Base-by-base conservation (phyloP, 2,888 invertebrate genomes). In the Embidobia sp. region DNA sequence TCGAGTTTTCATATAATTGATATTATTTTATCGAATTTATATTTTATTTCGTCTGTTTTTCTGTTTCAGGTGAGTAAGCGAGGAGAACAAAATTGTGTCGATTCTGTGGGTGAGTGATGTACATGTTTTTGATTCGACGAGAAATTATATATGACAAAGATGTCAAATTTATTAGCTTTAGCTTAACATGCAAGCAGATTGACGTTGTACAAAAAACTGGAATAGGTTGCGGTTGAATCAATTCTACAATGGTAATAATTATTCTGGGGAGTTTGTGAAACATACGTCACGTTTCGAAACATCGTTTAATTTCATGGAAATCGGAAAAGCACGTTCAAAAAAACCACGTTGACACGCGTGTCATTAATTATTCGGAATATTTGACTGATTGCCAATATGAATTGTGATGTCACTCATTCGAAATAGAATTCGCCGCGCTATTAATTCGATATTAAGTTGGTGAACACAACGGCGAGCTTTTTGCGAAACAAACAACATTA, bases 381-480 rank as follows among this genome's bases (percentile, higher is more conserved):
- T 69, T 69, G 69, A 69, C 42, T 49, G 42, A 42, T 49, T 59
- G 69, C 69, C 69, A 69, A 59, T 59, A 57, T 18, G 57, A 69
- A 69, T 55, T 33, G 40, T 26, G 57, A 59, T 49, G 57, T 59
- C 57, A 59, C 18, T 59, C 31, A 46, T 48, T 59, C 13, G 33
- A 69, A 69, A 59, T 69, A 69, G 57, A 59, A 59, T 29, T 4
- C 10, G 18, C 15, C 15, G 18, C 11, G 16, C 33, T 8, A 42
- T 31, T 64, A 42, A 51, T 64, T 31, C 18, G 2, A 6, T 2
- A 49, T 26, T 48, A 1, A 16, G 22, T 29, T 22, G 18, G 13
- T 49, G 51, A 63, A 49, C 37, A 35, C 13, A 13, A 2, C 22
- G n/a, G 7, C 11, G 5, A 40, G 42, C n/a, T 29, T 29, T 29